Percentiles rank a stretch among this genome's conserved stretches.
Evolutionary conservation across 1,140 invertebrate genomes (phyloP).

Genomic region (Nixonia krombeini): DNA sequence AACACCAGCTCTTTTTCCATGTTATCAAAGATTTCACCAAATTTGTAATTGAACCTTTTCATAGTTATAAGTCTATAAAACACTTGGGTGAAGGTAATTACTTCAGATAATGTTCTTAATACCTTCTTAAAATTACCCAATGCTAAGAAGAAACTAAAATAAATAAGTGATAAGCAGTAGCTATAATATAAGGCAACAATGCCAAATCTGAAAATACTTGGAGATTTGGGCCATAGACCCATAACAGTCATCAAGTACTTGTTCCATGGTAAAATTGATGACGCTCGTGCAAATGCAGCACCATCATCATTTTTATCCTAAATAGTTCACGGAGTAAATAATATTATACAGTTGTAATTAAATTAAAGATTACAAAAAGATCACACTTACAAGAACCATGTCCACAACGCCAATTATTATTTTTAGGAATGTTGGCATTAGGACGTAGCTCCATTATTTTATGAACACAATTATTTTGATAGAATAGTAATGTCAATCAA

Average conservation of each 20-base stretch:
- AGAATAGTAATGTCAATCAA: too few species aligned
- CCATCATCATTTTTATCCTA: constrained; percentile 15
- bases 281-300: constrained; percentile 25
- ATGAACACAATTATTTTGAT: too few species aligned
- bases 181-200: constrained; percentile 24
- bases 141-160: constrained; percentile 26
- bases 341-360: too few species aligned
- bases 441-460: too few species aligned
- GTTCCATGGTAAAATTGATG: constrained; percentile 41
- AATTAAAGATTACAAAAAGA: too few species aligned
- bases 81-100: constrained; percentile 42
- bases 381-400: neutral
- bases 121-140: constrained; percentile 40
- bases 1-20: constrained; percentile 30
- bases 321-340: too few species aligned
- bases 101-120: constrained; percentile 28
- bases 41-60: constrained; percentile 33
- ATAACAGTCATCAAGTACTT: constrained; percentile 32
- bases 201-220: constrained; percentile 26
- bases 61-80: constrained; percentile 38
- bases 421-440: too few species aligned
- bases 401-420: too few species aligned
- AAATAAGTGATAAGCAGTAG: constrained; percentile 25
- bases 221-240: constrained; percentile 42
- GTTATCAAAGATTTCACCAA: constrained; percentile 41